Evolutionary conservation across 2,888 invertebrate genomes (phyloP), one percentile per base, ranked within the genome.

Genomic region (Lamellibrachia columna): DNA sequence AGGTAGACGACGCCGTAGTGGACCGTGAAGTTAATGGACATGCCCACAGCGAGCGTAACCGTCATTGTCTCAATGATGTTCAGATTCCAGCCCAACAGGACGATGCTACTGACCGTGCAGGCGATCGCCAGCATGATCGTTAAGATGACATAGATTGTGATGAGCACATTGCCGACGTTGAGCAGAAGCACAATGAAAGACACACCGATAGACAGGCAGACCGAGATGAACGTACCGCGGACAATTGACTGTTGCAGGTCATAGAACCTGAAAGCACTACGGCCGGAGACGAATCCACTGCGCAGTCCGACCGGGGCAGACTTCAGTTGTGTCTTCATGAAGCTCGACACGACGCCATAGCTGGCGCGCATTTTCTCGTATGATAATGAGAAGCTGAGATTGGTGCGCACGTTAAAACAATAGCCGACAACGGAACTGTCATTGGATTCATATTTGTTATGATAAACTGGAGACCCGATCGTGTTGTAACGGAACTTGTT

Each of bases 31-130:
- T 99, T 99, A 53, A 98, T 98, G 52, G 98, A 98, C 95, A 99
- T 97, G 52, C 99, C 99, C 94, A 99, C 98, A 7, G 98, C 98
- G 9, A 98, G 98, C 22, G 98, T 98, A 93, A 99, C 98, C n/a
- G 98, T 98, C 93, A 98, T 98, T 95, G 99, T 98, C 97, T 99
- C 99, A 94, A 99, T 97, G 94, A 99, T 98, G 97, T 99, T 98
- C 92, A 99, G 97, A 96, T 98, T 98, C 99, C 99, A 99, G 92
- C 98, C 98, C 7, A 96, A 93, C 28, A 96, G 94, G 2, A 97
- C 96, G 91, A 97, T 95, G n/a, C 96, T 94, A 7, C 96, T 97
- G n/a, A 99, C 97, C 7, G 98, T 98, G 91, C 98, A 98, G 94
- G 98, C 97, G 95, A 99, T 98, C 90, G 98, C 98, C 95, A 98